Base-by-base conservation (phyloP, 2,888 invertebrate genomes). In the Polyploca ridens region DNA sequence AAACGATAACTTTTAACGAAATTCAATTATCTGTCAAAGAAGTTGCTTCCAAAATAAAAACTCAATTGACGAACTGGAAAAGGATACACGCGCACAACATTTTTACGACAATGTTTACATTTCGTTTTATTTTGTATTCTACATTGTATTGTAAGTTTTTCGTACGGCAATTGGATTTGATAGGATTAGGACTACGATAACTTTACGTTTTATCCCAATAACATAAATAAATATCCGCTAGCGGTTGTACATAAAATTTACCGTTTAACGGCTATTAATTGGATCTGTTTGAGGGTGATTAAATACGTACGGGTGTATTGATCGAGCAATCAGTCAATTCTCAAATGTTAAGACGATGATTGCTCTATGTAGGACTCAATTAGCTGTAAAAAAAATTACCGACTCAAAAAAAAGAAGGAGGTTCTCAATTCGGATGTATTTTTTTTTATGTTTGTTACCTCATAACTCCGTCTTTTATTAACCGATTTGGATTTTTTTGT, bases 241-340 rank as follows among this genome's bases (percentile, higher is more conserved):
- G 5, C 44, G 14, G 44, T 44, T 3, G 14, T 14, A 14, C 44
- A 44, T 3, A 2, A 44, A 46, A n/a, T 75, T 76, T 80, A 71
- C 77, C 75, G 76, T 75, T 83, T 79, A 79, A 77, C 72, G 75
- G 80, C 75, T 67, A 80, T 81, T 83, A 88, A 88, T 88, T 83
- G 82, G 83, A 72, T 84, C 83, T 83, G 84, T 87, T 86, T 78
- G 81, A 80, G 80, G 78, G 77, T 83, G 82, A 86, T 88, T 83
- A 86, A 86, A 85, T 83, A 83, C 75, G 77, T 83, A 78, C 77
- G 82, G 77, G 78, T 79, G 78, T 83, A 79, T 78, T 85, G 83
- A 82, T 79, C 82, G 77, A 79, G 79, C 81, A 84, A 87, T 87
- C 86, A 86, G 81, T 88, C 88, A 88, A 86, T 84, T 83, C 79